Evolutionary conservation across 2,113 vertebrate species (phyloP), one percentile per base, ranked within the genome.

Genomic region (Rhipidura dahli): DNA sequence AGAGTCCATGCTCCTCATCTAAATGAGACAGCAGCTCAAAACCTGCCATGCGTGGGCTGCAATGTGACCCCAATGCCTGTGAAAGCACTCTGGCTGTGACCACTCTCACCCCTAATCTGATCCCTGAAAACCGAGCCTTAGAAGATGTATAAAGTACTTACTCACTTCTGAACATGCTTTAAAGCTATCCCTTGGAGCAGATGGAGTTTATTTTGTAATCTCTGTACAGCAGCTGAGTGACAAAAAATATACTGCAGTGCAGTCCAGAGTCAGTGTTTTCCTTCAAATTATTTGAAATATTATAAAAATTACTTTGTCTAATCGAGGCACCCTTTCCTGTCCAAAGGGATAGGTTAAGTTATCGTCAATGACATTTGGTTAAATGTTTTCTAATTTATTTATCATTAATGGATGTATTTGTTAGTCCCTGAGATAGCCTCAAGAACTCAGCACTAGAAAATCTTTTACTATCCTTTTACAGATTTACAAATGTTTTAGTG

Each of bases 201-300:
- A 92, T 78, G 76, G 94, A 92, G 93, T 94, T 90, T 89, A 82
- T 93, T 95, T 92, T 89, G 91, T 95, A 95, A 96, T 90, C 91
- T 87, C 93, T 92, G 87, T 78, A 68, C 56, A 87, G 86, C 88
- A 95, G 91, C 80, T n/a, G 76, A 94, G 86, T 12, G 4, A 75
- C 39, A 63, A 91, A 88, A 95, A 78, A 90, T 42, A 56, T 7
- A 49, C 63, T 54, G 83, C 71, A 80, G n/a, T 63, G 79, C 83
- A 88, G 71, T 27, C 63, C 78, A 24, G 47, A 64, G 31, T 40
- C 65, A 10, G 57, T 51, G 53, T 57, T 63, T 83, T 28, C 57
- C 44, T 70, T 66, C 26, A 73, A 59, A 63, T n/a, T 39, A 73
- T 31, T 54, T 50, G 51, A 78, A 91, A 88, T 85, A 15, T 21